A percentile compares a stretch with the other conserved stretches of the same genome.
These are phyloP conservation scores for Helicoverpa zea DNA, from an alignment of 1,140 invertebrate genomes.

Conservation along the genomic window DNA sequence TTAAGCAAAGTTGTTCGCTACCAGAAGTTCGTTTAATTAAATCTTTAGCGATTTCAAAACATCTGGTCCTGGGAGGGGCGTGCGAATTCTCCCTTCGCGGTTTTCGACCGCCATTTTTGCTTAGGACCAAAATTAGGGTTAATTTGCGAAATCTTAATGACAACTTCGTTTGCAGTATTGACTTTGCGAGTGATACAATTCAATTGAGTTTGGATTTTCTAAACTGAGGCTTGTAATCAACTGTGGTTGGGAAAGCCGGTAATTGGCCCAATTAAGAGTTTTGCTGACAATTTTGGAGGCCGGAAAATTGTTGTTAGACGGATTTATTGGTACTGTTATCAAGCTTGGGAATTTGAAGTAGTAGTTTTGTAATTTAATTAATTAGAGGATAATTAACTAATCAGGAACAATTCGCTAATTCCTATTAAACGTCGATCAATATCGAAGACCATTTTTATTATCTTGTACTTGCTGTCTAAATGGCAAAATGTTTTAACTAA, in stretches of 20 bases:
- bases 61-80: constrained; percentile 63
- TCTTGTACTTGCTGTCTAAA: no score
- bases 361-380: neutral
- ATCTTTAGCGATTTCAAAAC: constrained; percentile 75
- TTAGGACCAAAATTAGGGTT: constrained; percentile 56
- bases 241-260: constrained; percentile 7
- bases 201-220: constrained; percentile 37
- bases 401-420: no score
- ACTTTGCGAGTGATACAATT: constrained; percentile 33
- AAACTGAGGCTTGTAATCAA: constrained; percentile 32
- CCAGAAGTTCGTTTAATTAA: constrained; percentile 75
- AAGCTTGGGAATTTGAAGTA: neutral
- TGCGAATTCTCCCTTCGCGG: constrained; percentile 32
- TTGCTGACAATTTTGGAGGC: constrained; percentile 15
- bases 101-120: constrained; percentile 35
- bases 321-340: constrained; percentile 16
- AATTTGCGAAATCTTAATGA: constrained; percentile 54
- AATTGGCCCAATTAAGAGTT: constrained; percentile 33
- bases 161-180: constrained; percentile 22
- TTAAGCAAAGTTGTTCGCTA: constrained; percentile 69
- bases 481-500: neutral
- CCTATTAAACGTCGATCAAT: no score
- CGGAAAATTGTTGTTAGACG: neutral
- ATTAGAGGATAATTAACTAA: neutral
- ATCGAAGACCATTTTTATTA: no score